A percentile compares a stretch with the other conserved stretches of the same genome.
Conservation (phyloP, 2,888 invertebrate genomes). For the Lasioglossum marginatum region DNA sequence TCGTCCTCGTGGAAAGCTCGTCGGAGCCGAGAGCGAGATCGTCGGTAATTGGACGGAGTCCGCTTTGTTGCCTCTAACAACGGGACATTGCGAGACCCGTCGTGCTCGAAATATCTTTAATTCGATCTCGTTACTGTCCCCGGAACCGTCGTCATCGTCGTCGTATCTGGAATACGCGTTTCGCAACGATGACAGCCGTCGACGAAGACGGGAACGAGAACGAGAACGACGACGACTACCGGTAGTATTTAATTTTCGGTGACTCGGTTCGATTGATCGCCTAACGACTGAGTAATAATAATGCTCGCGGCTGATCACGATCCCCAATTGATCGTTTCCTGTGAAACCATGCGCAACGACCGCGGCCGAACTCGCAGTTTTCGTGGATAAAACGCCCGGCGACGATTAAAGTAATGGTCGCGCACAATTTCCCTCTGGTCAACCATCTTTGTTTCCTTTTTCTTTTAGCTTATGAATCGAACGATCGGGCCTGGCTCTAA, state of each 20-base stretch:
- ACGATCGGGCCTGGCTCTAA: neutral
- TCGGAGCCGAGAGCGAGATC: constrained; percentile 27
- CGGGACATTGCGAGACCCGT: neutral
- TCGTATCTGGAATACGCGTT: neutral
- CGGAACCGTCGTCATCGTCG: neutral
- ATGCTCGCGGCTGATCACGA: constrained; percentile 59
- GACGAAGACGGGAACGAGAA: neutral
- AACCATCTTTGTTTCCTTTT: neutral
- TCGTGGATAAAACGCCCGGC: neutral
- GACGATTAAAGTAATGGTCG: constrained; percentile 26
- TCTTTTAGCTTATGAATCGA: neutral
- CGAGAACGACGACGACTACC: neutral
- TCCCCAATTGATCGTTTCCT: constrained; percentile 41
- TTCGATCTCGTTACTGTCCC: constrained; percentile 9
- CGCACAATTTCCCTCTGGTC: constrained; percentile 25
- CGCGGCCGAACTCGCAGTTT: neutral
- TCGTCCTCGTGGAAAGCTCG: constrained; percentile 26
- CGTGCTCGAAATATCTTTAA: constrained; percentile 17
- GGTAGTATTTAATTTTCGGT: constrained; percentile 38
- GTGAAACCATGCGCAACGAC: constrained; percentile 32
- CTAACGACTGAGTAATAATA: constrained; percentile 48
- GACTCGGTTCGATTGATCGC: constrained; percentile 30
- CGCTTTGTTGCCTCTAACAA: constrained; percentile 20
- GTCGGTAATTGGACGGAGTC: constrained; percentile 29
- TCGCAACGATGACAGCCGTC: neutral